A percentile compares a stretch with the other conserved stretches of the same genome.
Conservation (phyloP, 92 coral and sea anemone species). For the Epizoanthus scotinus region DNA sequence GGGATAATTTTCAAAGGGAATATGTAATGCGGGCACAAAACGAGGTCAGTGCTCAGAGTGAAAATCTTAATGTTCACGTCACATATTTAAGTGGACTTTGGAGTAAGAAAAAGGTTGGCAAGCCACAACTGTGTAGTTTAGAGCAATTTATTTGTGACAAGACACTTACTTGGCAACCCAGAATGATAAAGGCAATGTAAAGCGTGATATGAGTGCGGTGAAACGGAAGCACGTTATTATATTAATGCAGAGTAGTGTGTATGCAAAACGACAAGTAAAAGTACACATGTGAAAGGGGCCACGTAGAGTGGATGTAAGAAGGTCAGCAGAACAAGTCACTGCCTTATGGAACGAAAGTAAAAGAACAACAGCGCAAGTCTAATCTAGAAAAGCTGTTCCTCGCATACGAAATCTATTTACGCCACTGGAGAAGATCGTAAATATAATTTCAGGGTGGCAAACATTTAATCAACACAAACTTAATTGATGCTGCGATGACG, state of each 20-base stretch:
- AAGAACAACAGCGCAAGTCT: background rate
- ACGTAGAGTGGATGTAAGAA: background rate
- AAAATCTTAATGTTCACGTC: background rate
- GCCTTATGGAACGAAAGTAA: background rate
- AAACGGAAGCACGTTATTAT: conserved; percentile 41
- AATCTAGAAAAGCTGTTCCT: background rate
- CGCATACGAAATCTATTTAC: background rate
- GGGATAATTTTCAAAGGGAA: background rate
- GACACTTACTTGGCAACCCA: conserved; percentile 7
- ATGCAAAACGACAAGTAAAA: conserved; percentile 19
- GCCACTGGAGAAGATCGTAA: conserved; percentile 1
- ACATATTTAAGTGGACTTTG: conserved; percentile 17
- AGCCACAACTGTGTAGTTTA: background rate
- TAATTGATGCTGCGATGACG: conserved; percentile 33
- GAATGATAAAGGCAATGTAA: background rate
- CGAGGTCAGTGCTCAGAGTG: background rate
- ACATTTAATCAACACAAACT: conserved; percentile 33
- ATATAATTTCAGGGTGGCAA: conserved; percentile 15
- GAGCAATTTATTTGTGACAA: background rate
- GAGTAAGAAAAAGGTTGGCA: conserved; percentile 2
- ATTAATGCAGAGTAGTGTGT: conserved; percentile 21
- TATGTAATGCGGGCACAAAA: conserved; percentile 1
- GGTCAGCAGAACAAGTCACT: background rate
- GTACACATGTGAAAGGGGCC: conserved; percentile 8
- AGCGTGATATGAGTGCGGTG: conserved; percentile 9